Evolutionary conservation across 2,888 invertebrate genomes (phyloP).

Genomic region (Strigamia crassipes): DNA sequence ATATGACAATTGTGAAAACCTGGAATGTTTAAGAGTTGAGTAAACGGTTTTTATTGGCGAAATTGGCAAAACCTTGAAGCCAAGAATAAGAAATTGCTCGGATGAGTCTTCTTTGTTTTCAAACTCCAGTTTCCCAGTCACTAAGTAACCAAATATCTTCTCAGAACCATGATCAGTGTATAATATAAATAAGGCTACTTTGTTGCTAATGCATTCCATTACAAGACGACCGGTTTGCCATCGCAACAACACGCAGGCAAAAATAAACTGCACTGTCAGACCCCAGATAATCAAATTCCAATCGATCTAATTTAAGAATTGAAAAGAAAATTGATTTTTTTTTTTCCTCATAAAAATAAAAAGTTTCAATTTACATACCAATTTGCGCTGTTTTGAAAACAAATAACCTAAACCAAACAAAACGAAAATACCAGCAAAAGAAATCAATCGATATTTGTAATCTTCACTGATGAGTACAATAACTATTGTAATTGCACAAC

Average conservation of each 20-base stretch:
- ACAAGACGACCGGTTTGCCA: neutral
- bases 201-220: neutral
- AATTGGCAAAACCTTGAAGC: too few relatives aligned
- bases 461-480: neutral
- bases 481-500: neutral
- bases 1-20: conserved; percentile 12
- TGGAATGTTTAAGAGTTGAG: neutral
- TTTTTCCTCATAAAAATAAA: neutral
- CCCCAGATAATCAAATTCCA: neutral
- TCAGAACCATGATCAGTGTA: neutral
- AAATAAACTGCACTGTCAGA: neutral
- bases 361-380: neutral
- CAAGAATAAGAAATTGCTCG: neutral
- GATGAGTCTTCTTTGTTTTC: neutral
- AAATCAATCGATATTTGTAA: neutral
- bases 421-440: neutral
- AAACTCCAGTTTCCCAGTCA: neutral
- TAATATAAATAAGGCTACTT: neutral
- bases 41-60: too few relatives aligned
- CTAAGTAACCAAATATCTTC: neutral
- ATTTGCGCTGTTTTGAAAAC: neutral
- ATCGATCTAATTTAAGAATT: neutral
- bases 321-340: neutral
- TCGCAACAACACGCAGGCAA: neutral
- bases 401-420: neutral